Conservation (phyloP, 1,140 invertebrate genomes). For the Ceratoteleas bidentatus region DNA sequence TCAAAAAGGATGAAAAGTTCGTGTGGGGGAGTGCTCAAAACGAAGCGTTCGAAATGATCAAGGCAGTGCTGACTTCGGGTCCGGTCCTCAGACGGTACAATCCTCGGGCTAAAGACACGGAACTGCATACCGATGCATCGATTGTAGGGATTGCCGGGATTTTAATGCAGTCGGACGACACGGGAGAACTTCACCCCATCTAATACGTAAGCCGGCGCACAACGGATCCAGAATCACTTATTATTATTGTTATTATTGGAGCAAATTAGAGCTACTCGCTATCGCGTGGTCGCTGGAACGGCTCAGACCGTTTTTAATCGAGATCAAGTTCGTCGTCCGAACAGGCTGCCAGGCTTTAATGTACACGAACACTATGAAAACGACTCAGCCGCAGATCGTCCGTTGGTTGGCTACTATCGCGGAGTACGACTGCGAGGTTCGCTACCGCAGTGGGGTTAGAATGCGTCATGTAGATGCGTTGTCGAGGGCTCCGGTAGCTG, state of each 20-base stretch:
- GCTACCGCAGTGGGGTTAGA: slow-evolving; percentile 16
- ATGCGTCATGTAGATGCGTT: slow-evolving; percentile 34
- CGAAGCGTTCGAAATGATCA: slow-evolving; percentile 5
- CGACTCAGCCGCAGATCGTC: not conserved
- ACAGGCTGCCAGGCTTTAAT: not conserved
- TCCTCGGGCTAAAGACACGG: slow-evolving; percentile 58
- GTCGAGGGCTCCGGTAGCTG: slow-evolving; percentile 7
- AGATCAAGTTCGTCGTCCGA: not conserved
- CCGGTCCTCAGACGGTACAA: slow-evolving; percentile 72
- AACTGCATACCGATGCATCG: slow-evolving; percentile 73
- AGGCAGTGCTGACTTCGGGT: slow-evolving; percentile 42
- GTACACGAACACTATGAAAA: not conserved
- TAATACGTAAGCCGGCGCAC: slow-evolving; percentile 58
- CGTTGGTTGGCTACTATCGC: not conserved
- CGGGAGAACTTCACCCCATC: slow-evolving; percentile 15
- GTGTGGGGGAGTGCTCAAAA: not conserved
- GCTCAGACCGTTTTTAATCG: slow-evolving; percentile 3
- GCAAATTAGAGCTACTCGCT: slow-evolving; percentile 68
- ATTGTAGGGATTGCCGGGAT: slow-evolving; percentile 58
- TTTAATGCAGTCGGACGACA: slow-evolving; percentile 63
- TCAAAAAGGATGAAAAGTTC: not conserved
- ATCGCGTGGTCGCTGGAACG: slow-evolving; percentile 41
- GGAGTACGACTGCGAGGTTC: slow-evolving; percentile 27
- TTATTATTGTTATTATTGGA: slow-evolving; percentile 69
- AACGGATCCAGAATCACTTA: slow-evolving; percentile 46